These are phyloP conservation scores for Tigriopus japonicus DNA, from an alignment of 1,140 invertebrate species.

Conservation along the genomic window DNA sequence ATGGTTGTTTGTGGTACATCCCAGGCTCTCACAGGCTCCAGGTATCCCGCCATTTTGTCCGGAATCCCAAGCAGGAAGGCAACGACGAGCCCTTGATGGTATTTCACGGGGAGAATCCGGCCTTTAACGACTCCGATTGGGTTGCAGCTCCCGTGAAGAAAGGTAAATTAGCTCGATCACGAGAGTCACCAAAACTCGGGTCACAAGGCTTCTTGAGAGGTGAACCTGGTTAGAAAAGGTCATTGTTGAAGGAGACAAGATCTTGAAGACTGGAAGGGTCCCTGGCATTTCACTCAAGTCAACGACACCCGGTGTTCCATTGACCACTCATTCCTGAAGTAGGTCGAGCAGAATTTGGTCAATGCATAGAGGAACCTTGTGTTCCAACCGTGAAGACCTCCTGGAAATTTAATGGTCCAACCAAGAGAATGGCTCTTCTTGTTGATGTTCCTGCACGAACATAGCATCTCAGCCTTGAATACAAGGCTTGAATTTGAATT, in stretches of 20 bases:
- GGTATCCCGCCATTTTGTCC: conserved; percentile 27
- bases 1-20: conserved; percentile 69
- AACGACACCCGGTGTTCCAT: too few species aligned
- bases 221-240: background rate
- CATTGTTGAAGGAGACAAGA: background rate
- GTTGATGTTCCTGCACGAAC: too few species aligned
- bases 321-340: too few species aligned
- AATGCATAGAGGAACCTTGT: too few species aligned
- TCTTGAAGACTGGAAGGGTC: background rate
- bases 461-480: too few species aligned
- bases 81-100: background rate
- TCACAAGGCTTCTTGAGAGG: too few species aligned
- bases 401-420: too few species aligned
- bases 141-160: conserved; percentile 54
- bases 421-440: too few species aligned
- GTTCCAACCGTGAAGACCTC: too few species aligned
- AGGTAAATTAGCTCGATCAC: conserved; percentile 31
- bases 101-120: conserved; percentile 7
- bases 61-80: background rate
- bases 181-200: too few species aligned
- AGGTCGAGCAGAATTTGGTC: background rate
- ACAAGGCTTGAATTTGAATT: too few species aligned
- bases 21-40: conserved; percentile 65
- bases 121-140: conserved; percentile 42
- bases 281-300: too few species aligned